Evolutionary conservation across 2,888 invertebrate genomes (phyloP), one percentile per base, ranked within the genome.

Genomic region (Chymomyza amoena): DNA sequence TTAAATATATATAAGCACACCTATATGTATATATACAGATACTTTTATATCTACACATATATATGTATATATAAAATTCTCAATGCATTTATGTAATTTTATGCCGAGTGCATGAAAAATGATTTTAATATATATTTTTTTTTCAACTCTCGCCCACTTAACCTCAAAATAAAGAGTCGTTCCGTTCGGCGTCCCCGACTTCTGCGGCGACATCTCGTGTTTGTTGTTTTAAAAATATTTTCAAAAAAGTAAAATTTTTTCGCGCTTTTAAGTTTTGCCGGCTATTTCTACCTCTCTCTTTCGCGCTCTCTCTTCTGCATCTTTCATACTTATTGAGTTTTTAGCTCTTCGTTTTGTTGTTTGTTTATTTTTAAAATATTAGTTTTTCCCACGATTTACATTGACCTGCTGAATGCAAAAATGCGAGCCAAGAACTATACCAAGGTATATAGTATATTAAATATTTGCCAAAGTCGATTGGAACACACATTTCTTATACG

Each of bases 341-440:
- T 32, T 61, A 25, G 25, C 25, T 2, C 25, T 45, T 16, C 45
- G 28, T 50, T 50, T 52, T 18, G 36, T 36, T 77, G 76, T 81
- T 83, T 84, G 83, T 84, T 81, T 83, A 85, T 84, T 83, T 83
- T 80, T 83, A 85, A 82, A 79, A 79, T 75, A 76, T 73, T 76
- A 72, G 73, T 73, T 84, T 82, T 79, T 80, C 78, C 76, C 82
- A 84, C 84, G 72, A 80, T 82, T 78, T 80, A 66, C 70, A 54
- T 50, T 64, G 70, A 52, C 50, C 61, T 62, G 28, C n/a, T 61
- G 45, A 50, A 60, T 64, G 61, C 64, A 64, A 66, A 76, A 77
- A 70, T 68, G 64, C 52, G 65, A 70, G 70, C 54, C 39, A 60
- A 57, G 6, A 20, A 45, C 28, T 7, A 28, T 39, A 25, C 28